Evolutionary conservation across 2,888 invertebrate species (phyloP).

Genomic region (Macrostomum cliftonense): DNA sequence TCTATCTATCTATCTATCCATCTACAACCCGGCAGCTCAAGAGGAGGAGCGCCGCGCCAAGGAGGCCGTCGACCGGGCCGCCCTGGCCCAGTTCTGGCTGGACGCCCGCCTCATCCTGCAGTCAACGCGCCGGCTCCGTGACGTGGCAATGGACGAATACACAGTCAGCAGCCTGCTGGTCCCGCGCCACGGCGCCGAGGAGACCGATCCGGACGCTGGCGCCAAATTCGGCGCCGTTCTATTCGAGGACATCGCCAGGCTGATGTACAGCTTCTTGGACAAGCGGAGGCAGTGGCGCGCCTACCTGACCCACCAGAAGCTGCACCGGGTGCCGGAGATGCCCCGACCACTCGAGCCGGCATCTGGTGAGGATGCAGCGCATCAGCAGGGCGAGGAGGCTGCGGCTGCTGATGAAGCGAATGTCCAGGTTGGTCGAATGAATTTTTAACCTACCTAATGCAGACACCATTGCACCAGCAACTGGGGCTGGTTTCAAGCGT

Average conservation of each 20-base stretch:
- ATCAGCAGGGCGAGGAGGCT: not conserved
- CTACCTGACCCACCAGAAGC: slow-evolving; percentile 27
- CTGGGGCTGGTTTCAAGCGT: too few relatives aligned
- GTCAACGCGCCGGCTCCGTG: slow-evolving; percentile 20
- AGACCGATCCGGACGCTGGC: slow-evolving; percentile 24
- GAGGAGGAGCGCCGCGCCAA: slow-evolving; percentile 20
- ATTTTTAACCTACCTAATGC: too few relatives aligned
- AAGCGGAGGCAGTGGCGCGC: slow-evolving; percentile 27
- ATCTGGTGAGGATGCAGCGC: slow-evolving; percentile 10
- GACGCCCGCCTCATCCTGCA: slow-evolving; percentile 23
- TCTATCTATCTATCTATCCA: too few relatives aligned
- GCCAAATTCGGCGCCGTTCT: slow-evolving; percentile 14
- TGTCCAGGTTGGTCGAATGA: not conserved
- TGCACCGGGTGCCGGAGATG: slow-evolving; percentile 21
- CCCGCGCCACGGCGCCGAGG: slow-evolving; percentile 22
- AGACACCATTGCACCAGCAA: too few relatives aligned
- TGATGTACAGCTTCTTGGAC: slow-evolving; percentile 32
- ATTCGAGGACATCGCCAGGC: slow-evolving; percentile 31
- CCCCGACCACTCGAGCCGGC: too few relatives aligned
- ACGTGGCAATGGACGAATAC: slow-evolving; percentile 26
- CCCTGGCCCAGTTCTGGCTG: slow-evolving; percentile 27
- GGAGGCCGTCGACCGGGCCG: slow-evolving; percentile 16
- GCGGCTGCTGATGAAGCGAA: not conserved
- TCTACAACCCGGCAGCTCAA: slow-evolving; percentile 1
- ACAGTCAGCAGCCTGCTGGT: slow-evolving; percentile 23